A percentile compares a stretch with the other conserved stretches of the same genome.
Evolutionary conservation across 2,113 vertebrate genomes (phyloP).

Genomic region (Prietella phreatophila): DNA sequence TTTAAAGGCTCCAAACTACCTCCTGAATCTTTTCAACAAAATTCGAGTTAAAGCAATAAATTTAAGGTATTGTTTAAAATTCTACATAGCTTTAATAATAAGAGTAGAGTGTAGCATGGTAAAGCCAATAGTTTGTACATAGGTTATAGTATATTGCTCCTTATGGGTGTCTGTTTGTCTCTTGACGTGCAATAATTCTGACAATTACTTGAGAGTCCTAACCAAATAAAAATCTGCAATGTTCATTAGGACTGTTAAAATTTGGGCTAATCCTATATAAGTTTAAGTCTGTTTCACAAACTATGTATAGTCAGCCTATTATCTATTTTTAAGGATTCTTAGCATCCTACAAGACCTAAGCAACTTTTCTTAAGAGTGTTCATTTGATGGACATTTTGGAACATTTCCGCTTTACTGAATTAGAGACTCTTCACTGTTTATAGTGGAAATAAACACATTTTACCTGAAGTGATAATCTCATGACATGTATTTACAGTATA

Average conservation of each 20-base stretch:
- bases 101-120: conserved; percentile 40
- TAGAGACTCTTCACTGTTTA: conserved; percentile 8
- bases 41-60: not conserved
- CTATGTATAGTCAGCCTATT: not conserved
- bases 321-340: conserved; percentile 12
- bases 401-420: conserved; percentile 1
- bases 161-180: conserved; percentile 56
- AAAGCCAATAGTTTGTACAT: conserved; percentile 51
- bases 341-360: not conserved
- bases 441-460: conserved; percentile 14
- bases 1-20: conserved; percentile 31
- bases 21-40: conserved; percentile 22
- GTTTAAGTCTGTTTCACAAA: conserved; percentile 33
- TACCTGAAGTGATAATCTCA: not conserved
- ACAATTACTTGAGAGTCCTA: conserved; percentile 65
- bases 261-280: conserved; percentile 42
- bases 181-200: conserved; percentile 69
- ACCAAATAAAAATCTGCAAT: conserved; percentile 45
- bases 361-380: not conserved
- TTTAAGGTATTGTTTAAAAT: not conserved
- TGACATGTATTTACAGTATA: not conserved
- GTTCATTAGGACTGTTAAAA: conserved; percentile 52
- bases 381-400: conserved; percentile 1
- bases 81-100: conserved; percentile 9
- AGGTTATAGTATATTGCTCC: conserved; percentile 49